Conservation (phyloP, 2,888 invertebrate genomes). For the Ochropleura plecta region DNA sequence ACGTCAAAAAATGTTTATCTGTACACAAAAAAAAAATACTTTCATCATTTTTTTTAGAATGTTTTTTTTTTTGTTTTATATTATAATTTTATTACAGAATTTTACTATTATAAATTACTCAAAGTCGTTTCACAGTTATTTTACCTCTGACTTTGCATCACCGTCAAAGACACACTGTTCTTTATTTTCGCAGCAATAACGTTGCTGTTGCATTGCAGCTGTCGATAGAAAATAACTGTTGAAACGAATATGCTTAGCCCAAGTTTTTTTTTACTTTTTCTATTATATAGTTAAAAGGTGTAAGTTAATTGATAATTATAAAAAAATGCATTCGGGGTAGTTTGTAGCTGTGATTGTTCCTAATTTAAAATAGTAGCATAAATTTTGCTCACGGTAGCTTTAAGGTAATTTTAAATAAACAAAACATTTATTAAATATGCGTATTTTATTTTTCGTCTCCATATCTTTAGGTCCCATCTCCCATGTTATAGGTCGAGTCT, state of each 20-base stretch:
- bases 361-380: constrained; percentile 75
- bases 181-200: neutral
- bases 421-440: constrained; percentile 30
- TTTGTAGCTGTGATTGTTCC: constrained; percentile 81
- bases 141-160: neutral
- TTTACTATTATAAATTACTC: neutral
- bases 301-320: constrained; percentile 32
- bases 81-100: neutral
- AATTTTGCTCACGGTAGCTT: constrained; percentile 79
- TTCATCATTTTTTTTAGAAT: no score
- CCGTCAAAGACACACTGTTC: neutral
- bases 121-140: neutral
- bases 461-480: neutral
- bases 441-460: constrained; percentile 28
- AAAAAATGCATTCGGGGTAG: constrained; percentile 66
- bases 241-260: constrained; percentile 4
- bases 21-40: no score
- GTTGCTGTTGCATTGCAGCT: neutral
- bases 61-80: neutral
- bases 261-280: constrained; percentile 24
- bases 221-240: neutral
- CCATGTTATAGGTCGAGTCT: neutral
- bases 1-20: no score
- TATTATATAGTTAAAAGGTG: constrained; percentile 37
- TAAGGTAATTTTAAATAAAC: constrained; percentile 67